phyloP scores from a whole-genome alignment of 2,797 vertebrate species.

The Ctenosaura bakeri region DNA sequence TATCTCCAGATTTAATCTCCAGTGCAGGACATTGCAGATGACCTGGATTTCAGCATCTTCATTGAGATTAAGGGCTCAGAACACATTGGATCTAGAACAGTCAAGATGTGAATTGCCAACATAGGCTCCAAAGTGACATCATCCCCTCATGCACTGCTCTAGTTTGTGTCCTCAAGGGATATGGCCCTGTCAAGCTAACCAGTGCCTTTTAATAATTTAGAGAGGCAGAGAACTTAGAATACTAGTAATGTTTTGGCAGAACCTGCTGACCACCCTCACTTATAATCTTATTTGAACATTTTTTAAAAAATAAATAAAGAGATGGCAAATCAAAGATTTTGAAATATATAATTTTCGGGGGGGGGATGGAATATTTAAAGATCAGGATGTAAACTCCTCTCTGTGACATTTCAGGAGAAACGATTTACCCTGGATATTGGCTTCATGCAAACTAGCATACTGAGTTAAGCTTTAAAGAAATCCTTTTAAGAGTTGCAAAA shows the following conservation, averaged over 20 bases:
- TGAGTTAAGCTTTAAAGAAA: constrained; percentile 29
- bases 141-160: too few relatives aligned
- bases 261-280: background rate
- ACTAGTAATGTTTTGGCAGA: background rate
- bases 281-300: background rate
- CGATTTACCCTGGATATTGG: constrained; percentile 14
- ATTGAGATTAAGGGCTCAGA: too few relatives aligned
- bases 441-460: constrained; percentile 17
- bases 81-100: too few relatives aligned
- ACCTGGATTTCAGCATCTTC: too few relatives aligned
- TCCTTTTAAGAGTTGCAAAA: constrained; percentile 32
- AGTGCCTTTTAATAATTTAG: background rate
- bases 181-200: background rate
- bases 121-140: too few relatives aligned
- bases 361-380: background rate
- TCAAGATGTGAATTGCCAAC: too few relatives aligned
- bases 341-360: background rate
- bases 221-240: background rate
- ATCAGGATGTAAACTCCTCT: constrained; percentile 8
- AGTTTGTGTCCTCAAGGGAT: background rate
- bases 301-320: background rate
- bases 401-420: constrained; percentile 19
- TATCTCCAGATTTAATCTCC: too few relatives aligned
- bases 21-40: too few relatives aligned
- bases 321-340: background rate